Percentiles rank a stretch among this genome's conserved stretches.
Conservation (phyloP, 2,113 vertebrate species). For the Lophura nycthemera region DNA sequence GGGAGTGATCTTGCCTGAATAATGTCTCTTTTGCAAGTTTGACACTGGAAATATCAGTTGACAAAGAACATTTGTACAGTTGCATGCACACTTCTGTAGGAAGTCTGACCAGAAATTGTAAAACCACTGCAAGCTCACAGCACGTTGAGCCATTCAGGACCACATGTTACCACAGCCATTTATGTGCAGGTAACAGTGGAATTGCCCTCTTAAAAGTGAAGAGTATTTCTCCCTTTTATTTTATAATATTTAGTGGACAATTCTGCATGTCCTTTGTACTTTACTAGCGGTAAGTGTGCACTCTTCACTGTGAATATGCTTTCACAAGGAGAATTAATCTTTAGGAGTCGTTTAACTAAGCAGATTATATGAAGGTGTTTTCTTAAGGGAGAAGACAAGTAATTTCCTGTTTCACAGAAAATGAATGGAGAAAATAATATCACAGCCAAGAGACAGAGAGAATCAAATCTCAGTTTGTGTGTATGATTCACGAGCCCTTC, state of each 20-base stretch:
- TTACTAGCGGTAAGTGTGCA: background rate
- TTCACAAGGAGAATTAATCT: background rate
- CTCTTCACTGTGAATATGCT: background rate
- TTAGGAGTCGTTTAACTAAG: background rate
- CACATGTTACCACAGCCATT: background rate
- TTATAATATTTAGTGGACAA: background rate
- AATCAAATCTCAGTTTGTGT: background rate
- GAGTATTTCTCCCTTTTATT: background rate
- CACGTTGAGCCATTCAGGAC: accelerated
- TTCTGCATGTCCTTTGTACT: background rate
- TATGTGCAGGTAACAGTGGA: background rate
- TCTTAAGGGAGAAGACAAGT: background rate
- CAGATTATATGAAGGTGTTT: background rate
- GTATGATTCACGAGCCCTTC: background rate
- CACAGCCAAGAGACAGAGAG: background rate
- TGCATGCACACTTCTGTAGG: background rate
- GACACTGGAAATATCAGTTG: background rate
- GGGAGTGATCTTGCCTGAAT: background rate
- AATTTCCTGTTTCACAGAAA: background rate
- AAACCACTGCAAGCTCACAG: background rate
- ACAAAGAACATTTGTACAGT: background rate
- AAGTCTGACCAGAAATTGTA: background rate
- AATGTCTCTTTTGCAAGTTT: background rate
- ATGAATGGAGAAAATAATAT: background rate
- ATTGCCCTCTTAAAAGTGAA: background rate